Conservation (phyloP, 2,797 vertebrate species). For the Notolabrus celidotus region DNA sequence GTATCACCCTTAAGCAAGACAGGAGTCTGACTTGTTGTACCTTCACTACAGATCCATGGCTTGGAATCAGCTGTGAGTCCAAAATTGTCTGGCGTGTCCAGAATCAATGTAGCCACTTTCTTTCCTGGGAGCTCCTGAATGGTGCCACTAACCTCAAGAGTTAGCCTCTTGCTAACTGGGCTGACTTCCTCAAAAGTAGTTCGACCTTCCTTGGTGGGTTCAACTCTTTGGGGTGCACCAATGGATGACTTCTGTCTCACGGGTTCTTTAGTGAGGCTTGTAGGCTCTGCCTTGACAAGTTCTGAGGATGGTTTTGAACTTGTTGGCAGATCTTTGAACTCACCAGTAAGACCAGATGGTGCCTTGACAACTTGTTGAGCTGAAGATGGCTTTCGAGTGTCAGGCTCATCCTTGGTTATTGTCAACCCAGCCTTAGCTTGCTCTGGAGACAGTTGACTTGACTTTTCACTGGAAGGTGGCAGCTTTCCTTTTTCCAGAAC, state of each 20-base stretch:
- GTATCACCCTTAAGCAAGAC: not conserved
- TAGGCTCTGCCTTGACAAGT: too few species aligned
- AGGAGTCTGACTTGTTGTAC: not conserved
- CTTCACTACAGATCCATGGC: not conserved
- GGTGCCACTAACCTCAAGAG: not conserved
- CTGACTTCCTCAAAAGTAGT: not conserved
- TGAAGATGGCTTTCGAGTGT: too few species aligned
- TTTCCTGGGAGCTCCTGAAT: slow-evolving; percentile 20
- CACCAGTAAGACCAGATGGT: too few species aligned
- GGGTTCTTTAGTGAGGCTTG: not conserved
- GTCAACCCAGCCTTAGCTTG: too few species aligned
- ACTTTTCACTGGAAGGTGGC: not conserved
- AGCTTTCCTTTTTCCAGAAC: not conserved
- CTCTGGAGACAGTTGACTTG: too few species aligned
- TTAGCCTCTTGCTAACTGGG: slow-evolving; percentile 3
- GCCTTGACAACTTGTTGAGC: too few species aligned
- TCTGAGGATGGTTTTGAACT: too few species aligned
- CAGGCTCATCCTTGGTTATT: too few species aligned
- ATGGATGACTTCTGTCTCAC: not conserved
- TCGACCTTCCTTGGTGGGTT: slow-evolving; percentile 4
- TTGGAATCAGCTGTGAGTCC: slow-evolving; percentile 6
- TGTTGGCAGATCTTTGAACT: too few species aligned
- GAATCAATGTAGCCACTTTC: slow-evolving; percentile 46
- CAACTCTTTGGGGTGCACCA: not conserved
- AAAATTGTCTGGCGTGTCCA: slow-evolving; percentile 32